Evolutionary conservation across 2,113 vertebrate species (phyloP).

Genomic region (Chaetorhynchus papuensis): DNA sequence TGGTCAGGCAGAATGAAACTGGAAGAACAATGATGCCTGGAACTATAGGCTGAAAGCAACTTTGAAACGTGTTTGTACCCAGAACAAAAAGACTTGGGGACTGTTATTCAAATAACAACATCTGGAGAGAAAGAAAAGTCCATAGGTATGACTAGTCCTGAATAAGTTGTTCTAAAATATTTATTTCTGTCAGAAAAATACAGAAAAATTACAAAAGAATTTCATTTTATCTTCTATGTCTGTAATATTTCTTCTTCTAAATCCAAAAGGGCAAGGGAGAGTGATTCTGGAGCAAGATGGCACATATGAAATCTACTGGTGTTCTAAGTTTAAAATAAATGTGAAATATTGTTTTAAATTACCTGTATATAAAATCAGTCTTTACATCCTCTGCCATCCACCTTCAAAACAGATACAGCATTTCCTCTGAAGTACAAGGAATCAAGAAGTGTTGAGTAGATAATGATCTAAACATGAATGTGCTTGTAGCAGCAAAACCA

Average conservation of each 20-base stretch:
- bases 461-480: slow-evolving; percentile 35
- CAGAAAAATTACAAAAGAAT: neutral
- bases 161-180: neutral
- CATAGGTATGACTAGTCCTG: neutral
- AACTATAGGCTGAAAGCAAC: neutral
- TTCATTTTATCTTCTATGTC: neutral
- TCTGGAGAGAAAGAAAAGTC: neutral
- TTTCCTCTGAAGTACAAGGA: neutral
- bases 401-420: neutral
- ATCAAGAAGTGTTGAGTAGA: neutral
- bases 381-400: neutral
- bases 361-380: neutral
- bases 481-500: slow-evolving; percentile 39
- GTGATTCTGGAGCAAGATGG: neutral
- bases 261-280: neutral
- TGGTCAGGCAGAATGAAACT: neutral
- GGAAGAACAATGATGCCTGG: neutral
- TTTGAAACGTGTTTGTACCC: neutral
- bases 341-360: neutral
- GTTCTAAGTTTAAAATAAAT: neutral
- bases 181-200: neutral
- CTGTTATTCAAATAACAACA: neutral
- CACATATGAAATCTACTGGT: neutral
- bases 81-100: neutral
- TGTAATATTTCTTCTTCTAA: neutral